Evolutionary conservation across 2,888 invertebrate genomes (phyloP).

Genomic region (Patella depressa): DNA sequence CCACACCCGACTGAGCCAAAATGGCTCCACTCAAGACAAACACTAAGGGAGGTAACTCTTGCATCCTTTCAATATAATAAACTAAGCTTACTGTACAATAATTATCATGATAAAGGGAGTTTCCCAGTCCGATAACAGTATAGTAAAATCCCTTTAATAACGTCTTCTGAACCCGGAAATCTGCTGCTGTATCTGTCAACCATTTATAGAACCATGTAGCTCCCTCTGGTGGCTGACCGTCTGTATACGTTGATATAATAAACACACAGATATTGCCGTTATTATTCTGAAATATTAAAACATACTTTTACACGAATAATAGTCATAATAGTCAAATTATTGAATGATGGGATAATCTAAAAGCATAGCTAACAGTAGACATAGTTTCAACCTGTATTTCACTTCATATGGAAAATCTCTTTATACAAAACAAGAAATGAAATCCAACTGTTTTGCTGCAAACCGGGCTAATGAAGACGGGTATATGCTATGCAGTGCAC

Average conservation of each 20-base stretch:
- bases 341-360: too few species aligned
- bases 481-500: too few species aligned
- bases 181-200: conserved; percentile 74
- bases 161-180: conserved; percentile 74
- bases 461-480: too few species aligned
- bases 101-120: conserved; percentile 72
- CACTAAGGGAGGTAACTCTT: too few species aligned
- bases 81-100: conserved; percentile 55
- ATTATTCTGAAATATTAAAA: conserved; percentile 34
- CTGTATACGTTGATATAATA: conserved; percentile 74
- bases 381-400: too few species aligned
- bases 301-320: too few species aligned
- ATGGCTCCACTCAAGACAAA: too few species aligned
- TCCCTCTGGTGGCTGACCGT: conserved; percentile 73
- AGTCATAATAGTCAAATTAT: too few species aligned
- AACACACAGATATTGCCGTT: conserved; percentile 66
- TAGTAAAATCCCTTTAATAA: conserved; percentile 72
- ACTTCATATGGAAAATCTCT: too few species aligned
- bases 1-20: too few species aligned
- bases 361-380: too few species aligned
- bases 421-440: not conserved
- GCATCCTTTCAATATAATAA: not conserved
- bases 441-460: not conserved
- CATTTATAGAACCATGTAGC: conserved; percentile 74
- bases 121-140: conserved; percentile 75